Base-by-base conservation (phyloP, 2,797 vertebrate genomes). In the Miichthys miiuy region DNA sequence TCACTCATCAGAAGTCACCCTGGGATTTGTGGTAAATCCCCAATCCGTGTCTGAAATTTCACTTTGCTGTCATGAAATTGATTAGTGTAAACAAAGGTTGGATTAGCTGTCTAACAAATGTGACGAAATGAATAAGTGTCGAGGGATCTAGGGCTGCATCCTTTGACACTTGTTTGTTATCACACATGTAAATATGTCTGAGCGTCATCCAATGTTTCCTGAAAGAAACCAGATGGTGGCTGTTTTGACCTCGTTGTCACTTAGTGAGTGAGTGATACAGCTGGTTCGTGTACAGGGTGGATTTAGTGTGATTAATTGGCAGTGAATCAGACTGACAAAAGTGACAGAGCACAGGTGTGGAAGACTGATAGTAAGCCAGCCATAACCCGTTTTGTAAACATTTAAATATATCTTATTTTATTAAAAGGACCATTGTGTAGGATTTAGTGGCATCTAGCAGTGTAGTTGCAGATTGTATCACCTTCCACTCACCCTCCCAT, bases 211-310 rank as follows among this genome's bases (percentile, higher is more conserved):
- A 16, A 3, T 27, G 73, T 75, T 79, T 77, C 68, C 70, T 60
- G 86, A 86, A 58, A 66, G 84, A 68, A 81, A 73, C n/a, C 91
- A 92, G 92, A 91, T 88, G 90, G 87, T 68, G 52, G 63, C 52
- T 74, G 64, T 42, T 84, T 60, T 85, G 86, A 88, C 86, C 83
- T 66, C 14, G 20, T 72, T 85, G 83, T 80, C 77, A 46, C 62
- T 62, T 47, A 52, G 72, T 73, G 14, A 5, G 30, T 44, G 78
- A 80, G 62, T 21, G 69, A 65, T 77, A 23, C 75, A 76, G 85
- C 80, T 69, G 82, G 17, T 73, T 52, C 6, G 0, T 60, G 44
- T 55, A 6, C 72, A 38, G 66, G 72, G 61, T 12, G 57, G 78
- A 72, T 87, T 83, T 60, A 30, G 23, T 67, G 56, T 71, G 84